Conservation (phyloP, 2,113 vertebrate genomes). For the Grammomys surdaster region DNA sequence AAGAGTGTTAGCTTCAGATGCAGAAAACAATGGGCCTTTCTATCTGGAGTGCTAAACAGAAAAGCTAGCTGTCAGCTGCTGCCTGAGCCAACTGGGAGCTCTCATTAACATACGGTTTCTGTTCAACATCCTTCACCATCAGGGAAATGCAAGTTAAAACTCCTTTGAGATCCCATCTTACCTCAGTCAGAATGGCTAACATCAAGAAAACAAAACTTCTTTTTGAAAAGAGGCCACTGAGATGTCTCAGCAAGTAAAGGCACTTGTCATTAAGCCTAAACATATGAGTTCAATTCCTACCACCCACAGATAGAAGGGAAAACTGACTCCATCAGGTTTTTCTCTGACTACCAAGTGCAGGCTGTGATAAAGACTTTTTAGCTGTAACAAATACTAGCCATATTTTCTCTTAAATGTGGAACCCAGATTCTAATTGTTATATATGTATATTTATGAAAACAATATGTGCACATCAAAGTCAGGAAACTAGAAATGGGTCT, state of each 20-base stretch:
- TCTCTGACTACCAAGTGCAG: not conserved
- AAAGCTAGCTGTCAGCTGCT: constrained; percentile 68
- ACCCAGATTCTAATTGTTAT: not conserved
- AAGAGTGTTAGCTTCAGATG: constrained; percentile 69
- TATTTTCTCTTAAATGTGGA: too few species aligned
- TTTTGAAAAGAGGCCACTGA: not conserved
- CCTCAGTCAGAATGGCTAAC: not conserved
- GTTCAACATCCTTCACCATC: not conserved
- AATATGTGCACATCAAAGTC: not conserved
- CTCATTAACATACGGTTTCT: constrained; percentile 49
- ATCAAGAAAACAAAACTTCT: not conserved
- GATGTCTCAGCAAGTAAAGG: not conserved
- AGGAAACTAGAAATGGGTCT: not conserved
- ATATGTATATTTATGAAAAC: not conserved
- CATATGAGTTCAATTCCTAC: not conserved
- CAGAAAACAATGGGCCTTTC: constrained; percentile 74
- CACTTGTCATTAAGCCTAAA: not conserved
- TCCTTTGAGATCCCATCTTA: not conserved
- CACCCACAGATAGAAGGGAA: too few species aligned
- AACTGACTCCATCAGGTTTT: not conserved
- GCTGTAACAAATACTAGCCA: not conserved
- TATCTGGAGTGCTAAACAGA: not conserved
- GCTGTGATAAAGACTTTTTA: not conserved
- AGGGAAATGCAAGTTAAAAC: not conserved
- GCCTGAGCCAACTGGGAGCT: not conserved